Evolutionary conservation across 2,797 vertebrate species (phyloP).

Genomic region (Gila robusta): DNA sequence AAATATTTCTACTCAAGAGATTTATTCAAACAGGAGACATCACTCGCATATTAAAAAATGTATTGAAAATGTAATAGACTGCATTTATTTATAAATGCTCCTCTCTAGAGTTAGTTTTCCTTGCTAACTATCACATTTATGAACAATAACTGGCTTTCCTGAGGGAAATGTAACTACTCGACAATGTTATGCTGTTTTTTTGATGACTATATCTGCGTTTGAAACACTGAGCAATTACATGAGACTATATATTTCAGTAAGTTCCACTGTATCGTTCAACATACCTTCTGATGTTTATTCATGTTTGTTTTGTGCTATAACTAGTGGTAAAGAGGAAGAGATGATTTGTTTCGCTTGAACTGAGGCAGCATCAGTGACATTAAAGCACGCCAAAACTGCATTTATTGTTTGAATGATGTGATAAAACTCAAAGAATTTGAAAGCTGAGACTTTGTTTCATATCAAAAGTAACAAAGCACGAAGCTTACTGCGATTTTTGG

Average conservation of each 20-base stretch:
- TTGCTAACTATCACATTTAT: background rate
- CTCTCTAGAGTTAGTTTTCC: background rate
- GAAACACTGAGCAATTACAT: background rate
- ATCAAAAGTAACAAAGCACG: background rate
- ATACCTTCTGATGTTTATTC: background rate
- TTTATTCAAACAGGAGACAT: background rate
- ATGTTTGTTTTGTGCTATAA: background rate
- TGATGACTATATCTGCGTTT: background rate
- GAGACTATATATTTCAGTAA: background rate
- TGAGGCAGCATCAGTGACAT: background rate
- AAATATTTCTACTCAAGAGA: background rate
- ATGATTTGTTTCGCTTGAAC: background rate
- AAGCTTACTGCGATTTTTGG: background rate
- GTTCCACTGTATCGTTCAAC: background rate
- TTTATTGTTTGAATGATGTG: background rate
- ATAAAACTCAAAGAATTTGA: background rate
- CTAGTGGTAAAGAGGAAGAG: background rate
- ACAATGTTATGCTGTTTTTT: background rate
- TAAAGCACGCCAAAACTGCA: rapidly evolving
- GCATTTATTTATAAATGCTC: background rate
- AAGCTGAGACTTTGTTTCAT: background rate
- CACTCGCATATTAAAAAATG: background rate
- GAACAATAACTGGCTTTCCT: background rate
- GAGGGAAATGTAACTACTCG: too few relatives aligned
- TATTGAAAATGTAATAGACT: background rate